phyloP scores from a whole-genome alignment of 2,797 vertebrate genomes.

The Xenentodon cancila region DNA sequence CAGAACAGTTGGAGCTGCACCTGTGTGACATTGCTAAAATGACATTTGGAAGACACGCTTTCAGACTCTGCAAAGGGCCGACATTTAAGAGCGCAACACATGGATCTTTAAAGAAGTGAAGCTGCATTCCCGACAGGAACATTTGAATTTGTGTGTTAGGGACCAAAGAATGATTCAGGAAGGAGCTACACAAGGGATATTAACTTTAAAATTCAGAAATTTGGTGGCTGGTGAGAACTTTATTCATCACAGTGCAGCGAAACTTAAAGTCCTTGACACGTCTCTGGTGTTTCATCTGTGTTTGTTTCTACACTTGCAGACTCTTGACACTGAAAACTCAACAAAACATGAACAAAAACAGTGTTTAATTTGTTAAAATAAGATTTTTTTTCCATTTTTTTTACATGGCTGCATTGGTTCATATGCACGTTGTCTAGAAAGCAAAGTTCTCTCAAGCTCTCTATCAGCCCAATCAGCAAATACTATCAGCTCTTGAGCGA shows the following conservation, averaged over 20 bases:
- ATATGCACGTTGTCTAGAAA: constrained; percentile 33
- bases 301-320: neutral
- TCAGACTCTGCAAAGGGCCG: constrained; percentile 3
- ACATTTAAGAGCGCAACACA: constrained; percentile 2
- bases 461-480: constrained; percentile 59
- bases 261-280: too few relatives aligned
- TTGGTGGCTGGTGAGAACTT: neutral
- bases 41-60: constrained; percentile 23
- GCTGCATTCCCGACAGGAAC: too few relatives aligned
- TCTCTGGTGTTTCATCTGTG: neutral
- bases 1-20: constrained; percentile 40
- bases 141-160: neutral
- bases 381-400: neutral
- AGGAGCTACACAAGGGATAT: neutral
- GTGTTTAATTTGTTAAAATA: neutral
- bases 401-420: neutral
- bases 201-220: constrained; percentile 4
- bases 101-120: too few relatives aligned
- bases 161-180: neutral
- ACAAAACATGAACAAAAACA: neutral
- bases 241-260: too few relatives aligned
- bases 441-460: constrained; percentile 32
- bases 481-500: constrained; percentile 59
- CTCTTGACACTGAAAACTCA: neutral
- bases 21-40: constrained; percentile 26